Conservation (phyloP, 2,797 vertebrate genomes). For the Mormyrus hasselquistii region DNA sequence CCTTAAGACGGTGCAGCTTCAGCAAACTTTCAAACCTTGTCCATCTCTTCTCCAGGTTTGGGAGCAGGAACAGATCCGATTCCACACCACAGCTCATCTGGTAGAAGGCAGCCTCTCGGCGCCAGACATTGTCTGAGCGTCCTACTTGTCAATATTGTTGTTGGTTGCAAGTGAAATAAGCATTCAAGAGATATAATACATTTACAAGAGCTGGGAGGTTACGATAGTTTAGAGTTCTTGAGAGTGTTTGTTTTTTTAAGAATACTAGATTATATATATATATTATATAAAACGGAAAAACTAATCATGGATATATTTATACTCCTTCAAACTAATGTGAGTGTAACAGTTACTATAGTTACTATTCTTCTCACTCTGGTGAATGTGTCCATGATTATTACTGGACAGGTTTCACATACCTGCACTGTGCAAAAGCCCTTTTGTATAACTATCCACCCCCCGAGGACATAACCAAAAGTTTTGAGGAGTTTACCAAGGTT, state of each 20-base stretch:
- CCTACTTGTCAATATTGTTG: background rate
- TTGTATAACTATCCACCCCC: background rate
- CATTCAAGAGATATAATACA: background rate
- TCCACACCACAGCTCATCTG: background rate
- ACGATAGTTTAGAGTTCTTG: background rate
- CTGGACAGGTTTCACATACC: background rate
- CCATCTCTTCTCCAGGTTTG: background rate
- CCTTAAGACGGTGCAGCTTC: background rate
- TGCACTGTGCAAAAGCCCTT: background rate
- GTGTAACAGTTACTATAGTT: background rate
- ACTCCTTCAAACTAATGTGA: background rate
- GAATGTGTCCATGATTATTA: background rate
- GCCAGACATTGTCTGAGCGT: background rate
- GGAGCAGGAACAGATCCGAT: background rate
- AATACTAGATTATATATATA: background rate
- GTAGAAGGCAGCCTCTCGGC: background rate
- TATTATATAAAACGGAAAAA: background rate
- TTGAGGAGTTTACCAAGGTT: background rate
- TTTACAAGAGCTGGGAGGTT: background rate
- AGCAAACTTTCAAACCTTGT: background rate
- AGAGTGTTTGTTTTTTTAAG: background rate
- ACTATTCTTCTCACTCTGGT: background rate
- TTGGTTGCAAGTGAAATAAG: background rate
- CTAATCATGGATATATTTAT: background rate
- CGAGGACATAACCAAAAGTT: too few relatives aligned